These are phyloP conservation scores for Augiades crinisus DNA, from an alignment of 2,888 invertebrate genomes.

Conservation along the genomic window DNA sequence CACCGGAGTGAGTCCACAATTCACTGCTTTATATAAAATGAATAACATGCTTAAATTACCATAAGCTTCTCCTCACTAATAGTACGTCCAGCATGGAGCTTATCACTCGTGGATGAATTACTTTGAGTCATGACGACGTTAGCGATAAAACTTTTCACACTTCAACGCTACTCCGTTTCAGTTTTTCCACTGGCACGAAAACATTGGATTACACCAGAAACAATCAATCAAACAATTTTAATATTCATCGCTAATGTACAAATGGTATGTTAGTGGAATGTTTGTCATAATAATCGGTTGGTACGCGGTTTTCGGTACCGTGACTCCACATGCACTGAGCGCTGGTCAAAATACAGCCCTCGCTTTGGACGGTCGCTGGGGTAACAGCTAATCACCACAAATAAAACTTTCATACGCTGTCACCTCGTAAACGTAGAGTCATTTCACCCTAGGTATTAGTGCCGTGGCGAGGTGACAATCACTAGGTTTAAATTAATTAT, in stretches of 20 bases:
- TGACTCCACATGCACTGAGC: conserved; percentile 66
- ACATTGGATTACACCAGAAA: conserved; percentile 4
- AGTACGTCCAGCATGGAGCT: conserved; percentile 57
- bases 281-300: conserved; percentile 36
- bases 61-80: conserved; percentile 73
- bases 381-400: conserved; percentile 76
- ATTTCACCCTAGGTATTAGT: conserved; percentile 14
- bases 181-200: neutral
- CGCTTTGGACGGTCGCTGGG: conserved; percentile 59
- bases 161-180: neutral
- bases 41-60: conserved; percentile 57
- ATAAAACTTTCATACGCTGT: conserved; percentile 63
- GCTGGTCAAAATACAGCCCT: conserved; percentile 67
- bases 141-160: conserved; percentile 13
- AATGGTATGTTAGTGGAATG: conserved; percentile 21
- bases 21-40: too few relatives aligned
- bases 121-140: conserved; percentile 67
- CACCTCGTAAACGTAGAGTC: conserved; percentile 31
- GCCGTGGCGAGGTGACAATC: conserved; percentile 12
- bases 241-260: conserved; percentile 23
- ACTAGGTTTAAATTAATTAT: conserved; percentile 11
- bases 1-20: too few relatives aligned
- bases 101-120: conserved; percentile 54
- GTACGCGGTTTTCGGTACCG: conserved; percentile 44
- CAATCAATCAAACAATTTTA: conserved; percentile 33